phyloP scores from a whole-genome alignment of 2,797 vertebrate species.

The Apogon talboti region DNA sequence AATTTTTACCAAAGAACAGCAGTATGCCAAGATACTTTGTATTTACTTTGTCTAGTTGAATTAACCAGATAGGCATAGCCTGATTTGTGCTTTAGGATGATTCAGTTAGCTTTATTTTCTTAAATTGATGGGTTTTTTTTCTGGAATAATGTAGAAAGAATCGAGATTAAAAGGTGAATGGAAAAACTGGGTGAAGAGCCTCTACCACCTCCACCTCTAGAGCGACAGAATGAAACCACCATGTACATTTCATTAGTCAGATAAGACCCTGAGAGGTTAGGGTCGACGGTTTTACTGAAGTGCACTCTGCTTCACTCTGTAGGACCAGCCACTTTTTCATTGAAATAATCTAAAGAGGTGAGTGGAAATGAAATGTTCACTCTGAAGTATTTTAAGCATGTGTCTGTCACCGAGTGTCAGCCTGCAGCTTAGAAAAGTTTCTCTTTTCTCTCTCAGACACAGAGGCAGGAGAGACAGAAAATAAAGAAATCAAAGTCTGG shows the following conservation, averaged over 20 bases:
- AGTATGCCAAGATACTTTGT: too few species aligned
- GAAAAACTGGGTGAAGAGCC: neutral
- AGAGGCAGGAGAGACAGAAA: neutral
- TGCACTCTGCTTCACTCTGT: neutral
- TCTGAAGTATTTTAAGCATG: neutral
- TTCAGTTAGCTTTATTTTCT: too few species aligned
- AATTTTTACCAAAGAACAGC: too few species aligned
- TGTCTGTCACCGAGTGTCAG: neutral
- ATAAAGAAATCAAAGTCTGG: slow-evolving; percentile 4
- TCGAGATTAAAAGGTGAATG: too few species aligned
- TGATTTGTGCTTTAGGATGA: too few species aligned
- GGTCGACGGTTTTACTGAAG: slow-evolving; percentile 7
- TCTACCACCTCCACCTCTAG: neutral
- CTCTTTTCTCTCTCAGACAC: neutral
- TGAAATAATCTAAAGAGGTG: slow-evolving; percentile 3
- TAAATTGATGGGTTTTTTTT: too few species aligned
- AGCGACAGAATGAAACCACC: slow-evolving; percentile 40
- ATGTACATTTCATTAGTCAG: slow-evolving; percentile 22
- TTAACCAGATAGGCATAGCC: too few species aligned
- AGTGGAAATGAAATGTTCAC: slow-evolving; percentile 15
- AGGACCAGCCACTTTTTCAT: neutral
- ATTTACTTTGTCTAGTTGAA: too few species aligned
- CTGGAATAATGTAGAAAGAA: too few species aligned
- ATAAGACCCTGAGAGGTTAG: too few species aligned
- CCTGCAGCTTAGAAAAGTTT: slow-evolving; percentile 19